Evolutionary conservation across 2,113 vertebrate species (phyloP), one percentile per base, ranked within the genome.

Genomic region (Cepphus grylle): DNA sequence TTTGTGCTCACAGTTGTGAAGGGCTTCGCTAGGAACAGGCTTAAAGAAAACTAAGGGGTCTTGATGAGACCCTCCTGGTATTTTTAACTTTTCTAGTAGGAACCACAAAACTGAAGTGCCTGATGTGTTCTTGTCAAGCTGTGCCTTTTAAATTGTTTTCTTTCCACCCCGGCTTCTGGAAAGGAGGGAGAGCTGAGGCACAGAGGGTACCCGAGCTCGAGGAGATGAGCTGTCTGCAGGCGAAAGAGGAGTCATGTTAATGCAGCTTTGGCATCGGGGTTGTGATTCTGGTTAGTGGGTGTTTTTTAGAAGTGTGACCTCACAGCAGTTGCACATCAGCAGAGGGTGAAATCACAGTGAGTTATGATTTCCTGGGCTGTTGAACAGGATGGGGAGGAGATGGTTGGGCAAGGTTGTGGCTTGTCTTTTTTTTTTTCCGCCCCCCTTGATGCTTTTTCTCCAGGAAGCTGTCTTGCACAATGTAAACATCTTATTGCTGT

Each of bases 271-370:
- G 87, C 74, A 88, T 63, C 62, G 26, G 78, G 61, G 78, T 82
- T 86, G 77, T 62, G 90, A 86, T 91, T 96, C 77, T 91, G 79
- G 87, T 94, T 93, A 89, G 52, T 5, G 56, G 45, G 65, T 70
- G 81, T 87, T 79, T 76, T 86, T 82, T 38, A 71, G 78, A 86
- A 94, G 92, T 88, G 81, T 96, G 97, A 95, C 93, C 95, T 98
- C 94, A 94, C 91, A 86, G 81, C 88, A 87, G 52, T 97, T 97
- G 94, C 95, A 93, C 96, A 52, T 94, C 90, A 94, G 89, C 91
- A 92, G 88, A 95, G 94, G 67, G 86, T 98, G 97, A 98, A 98
- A 97, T 98, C 97, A 97, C 92, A 85, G 81, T 92, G 94, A 97
- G 93, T 96, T 95, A 96, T 91, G 96, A 96, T 96, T 97, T 97